phyloP scores from a whole-genome alignment of 2,797 vertebrate species.

The Trichosurus vulpecula region DNA sequence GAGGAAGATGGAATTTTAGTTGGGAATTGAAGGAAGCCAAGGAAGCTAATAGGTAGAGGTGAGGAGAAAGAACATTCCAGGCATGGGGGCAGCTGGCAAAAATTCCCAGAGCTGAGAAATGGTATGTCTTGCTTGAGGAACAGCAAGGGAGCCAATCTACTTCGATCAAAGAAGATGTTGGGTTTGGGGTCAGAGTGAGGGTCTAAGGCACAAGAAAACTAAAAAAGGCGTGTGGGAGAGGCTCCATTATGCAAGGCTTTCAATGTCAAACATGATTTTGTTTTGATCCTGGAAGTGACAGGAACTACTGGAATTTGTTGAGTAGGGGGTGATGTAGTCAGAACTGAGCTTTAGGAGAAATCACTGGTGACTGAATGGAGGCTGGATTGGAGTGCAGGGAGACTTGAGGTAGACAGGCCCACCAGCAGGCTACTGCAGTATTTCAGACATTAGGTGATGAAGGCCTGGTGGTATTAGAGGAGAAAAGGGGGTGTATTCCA shows the following conservation, averaged over 20 bases:
- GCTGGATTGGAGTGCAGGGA: not conserved
- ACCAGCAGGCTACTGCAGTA: not conserved
- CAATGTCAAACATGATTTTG: not conserved
- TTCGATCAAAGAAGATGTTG: not conserved
- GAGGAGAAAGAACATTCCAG: not conserved
- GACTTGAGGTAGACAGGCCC: not conserved
- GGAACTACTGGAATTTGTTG: not conserved
- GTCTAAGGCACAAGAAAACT: not conserved
- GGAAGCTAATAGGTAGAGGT: not conserved
- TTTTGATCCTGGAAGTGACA: not conserved
- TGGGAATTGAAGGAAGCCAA: not conserved
- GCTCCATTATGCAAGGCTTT: not conserved
- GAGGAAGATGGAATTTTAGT: not conserved
- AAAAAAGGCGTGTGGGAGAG: not conserved
- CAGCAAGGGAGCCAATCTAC: not conserved
- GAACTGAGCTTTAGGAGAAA: not conserved
- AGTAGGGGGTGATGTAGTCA: not conserved
- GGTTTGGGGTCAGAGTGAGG: not conserved
- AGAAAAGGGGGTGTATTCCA: not conserved
- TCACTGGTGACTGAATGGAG: not conserved
- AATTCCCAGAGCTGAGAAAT: not conserved
- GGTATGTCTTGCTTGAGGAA: not conserved
- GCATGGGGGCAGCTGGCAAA: not conserved
- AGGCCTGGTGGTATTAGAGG: too few relatives aligned
- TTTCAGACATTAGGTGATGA: not conserved